Evolutionary conservation across 2,888 invertebrate species (phyloP).

Genomic region (Ectobius pallidus): DNA sequence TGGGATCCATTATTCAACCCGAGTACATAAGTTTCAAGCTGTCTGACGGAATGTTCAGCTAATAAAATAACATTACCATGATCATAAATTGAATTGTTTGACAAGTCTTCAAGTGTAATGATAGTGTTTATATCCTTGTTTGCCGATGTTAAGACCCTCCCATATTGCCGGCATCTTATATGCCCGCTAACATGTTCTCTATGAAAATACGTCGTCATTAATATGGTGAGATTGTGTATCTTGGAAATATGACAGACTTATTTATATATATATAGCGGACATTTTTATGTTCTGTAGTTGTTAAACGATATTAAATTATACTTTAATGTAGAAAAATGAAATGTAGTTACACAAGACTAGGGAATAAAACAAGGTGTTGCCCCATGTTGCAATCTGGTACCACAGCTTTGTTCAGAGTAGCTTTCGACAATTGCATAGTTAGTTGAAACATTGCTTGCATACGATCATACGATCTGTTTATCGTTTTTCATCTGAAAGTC

Average conservation of each 20-base stretch:
- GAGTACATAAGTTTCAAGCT: not conserved
- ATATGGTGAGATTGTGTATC: not conserved
- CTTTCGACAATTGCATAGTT: too few relatives aligned
- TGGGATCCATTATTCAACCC: not conserved
- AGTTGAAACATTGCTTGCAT: too few relatives aligned
- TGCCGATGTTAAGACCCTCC: not conserved
- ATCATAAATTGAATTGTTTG: constrained; percentile 40
- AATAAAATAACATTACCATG: constrained; percentile 29
- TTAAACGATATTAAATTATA: too few relatives aligned
- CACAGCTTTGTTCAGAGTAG: too few relatives aligned
- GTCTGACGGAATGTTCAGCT: not conserved
- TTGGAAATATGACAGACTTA: not conserved
- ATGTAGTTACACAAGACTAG: too few relatives aligned
- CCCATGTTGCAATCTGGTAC: too few relatives aligned
- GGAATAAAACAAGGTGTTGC: too few relatives aligned
- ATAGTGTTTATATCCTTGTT: constrained; percentile 21
- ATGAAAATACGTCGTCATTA: not conserved
- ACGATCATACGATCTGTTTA: too few relatives aligned
- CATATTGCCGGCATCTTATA: not conserved
- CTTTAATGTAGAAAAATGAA: too few relatives aligned
- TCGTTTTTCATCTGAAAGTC: too few relatives aligned
- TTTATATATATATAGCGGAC: too few relatives aligned
- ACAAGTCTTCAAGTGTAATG: constrained; percentile 37
- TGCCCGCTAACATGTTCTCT: not conserved
- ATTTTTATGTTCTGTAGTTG: too few relatives aligned